Evolutionary conservation across 1,140 invertebrate genomes (phyloP), one percentile per base, ranked within the genome.

Genomic region (Trissolcus basalis): DNA sequence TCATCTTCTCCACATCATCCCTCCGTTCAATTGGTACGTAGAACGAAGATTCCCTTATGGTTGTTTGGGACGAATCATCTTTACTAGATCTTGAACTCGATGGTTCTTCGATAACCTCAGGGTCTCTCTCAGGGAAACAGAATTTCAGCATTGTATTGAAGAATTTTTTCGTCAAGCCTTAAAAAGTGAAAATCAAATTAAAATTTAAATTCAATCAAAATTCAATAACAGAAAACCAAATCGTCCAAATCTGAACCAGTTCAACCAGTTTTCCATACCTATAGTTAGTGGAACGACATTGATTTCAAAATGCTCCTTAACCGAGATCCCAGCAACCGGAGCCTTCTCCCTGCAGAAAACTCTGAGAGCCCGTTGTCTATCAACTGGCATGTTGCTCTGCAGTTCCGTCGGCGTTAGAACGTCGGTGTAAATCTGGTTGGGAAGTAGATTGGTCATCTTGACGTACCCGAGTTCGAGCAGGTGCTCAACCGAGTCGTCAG

Each of bases 1-100:
- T 98, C 97, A 99, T 98, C 87, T 97, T 99, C 85, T 99, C 97
- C 0, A 99, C 97, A 83, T 99, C 97, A 85, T 98, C 96, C 81
- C 93, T 93, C 77, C 92, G 91, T 60, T 95, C 93, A 45, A 96
- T 94, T 58, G 93, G 93, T 0, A 96, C 94, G 87, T 96, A 96
- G 86, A 96, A 96, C 80, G 94, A 96, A 0, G 95, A 94, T 81
- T 96, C 95, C 82, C 95, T 93, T 70, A 89, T 89, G 0, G 91
- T 86, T 0, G 90, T 89, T 14, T 27, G 19, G 19, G 19, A 27
- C 19, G 19, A 27, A 27, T 27, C 19, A 27, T 27, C 19, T 27
- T 27, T 27, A 3, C 19, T 6, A 1, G 19, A 27, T 27, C 19
- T 27, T 1, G 19, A 27, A 27, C 6, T 27, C 6, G 88, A 87